phyloP scores from a whole-genome alignment of 2,797 vertebrate genomes.

The Pristis pectinata region DNA sequence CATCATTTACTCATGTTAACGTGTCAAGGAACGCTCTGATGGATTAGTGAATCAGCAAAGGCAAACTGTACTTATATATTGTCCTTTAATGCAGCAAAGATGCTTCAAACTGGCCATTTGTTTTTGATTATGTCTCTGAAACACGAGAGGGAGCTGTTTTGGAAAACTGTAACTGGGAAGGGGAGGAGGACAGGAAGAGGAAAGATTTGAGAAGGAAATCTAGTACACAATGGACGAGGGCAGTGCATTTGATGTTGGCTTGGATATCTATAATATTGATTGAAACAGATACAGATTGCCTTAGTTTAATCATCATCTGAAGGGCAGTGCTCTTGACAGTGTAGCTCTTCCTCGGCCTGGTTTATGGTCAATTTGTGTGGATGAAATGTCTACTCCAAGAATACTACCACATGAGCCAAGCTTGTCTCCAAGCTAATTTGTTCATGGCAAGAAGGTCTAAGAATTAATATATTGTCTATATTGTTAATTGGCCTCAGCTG shows the following conservation, averaged over 20 bases:
- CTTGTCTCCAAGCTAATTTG: background rate
- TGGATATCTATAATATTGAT: background rate
- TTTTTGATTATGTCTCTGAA: too few species aligned
- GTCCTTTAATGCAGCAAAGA: background rate
- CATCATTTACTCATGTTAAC: background rate
- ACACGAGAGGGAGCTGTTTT: too few species aligned
- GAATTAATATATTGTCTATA: background rate
- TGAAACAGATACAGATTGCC: background rate
- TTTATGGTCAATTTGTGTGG: background rate
- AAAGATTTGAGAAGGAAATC: background rate
- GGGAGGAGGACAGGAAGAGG: background rate
- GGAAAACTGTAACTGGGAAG: background rate
- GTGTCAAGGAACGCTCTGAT: background rate
- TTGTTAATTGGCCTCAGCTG: background rate
- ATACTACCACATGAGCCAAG: background rate
- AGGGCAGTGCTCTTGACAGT: too few species aligned
- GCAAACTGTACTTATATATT: background rate
- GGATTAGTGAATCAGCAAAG: background rate
- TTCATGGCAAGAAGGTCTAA: background rate
- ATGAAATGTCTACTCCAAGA: background rate
- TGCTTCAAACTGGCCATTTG: too few species aligned
- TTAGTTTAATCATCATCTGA: background rate
- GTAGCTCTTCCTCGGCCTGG: background rate
- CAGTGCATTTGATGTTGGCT: background rate
- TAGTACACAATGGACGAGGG: background rate